Evolutionary conservation across 2,888 invertebrate genomes (phyloP), one percentile per base, ranked within the genome.

Genomic region (Rosalia funebris): DNA sequence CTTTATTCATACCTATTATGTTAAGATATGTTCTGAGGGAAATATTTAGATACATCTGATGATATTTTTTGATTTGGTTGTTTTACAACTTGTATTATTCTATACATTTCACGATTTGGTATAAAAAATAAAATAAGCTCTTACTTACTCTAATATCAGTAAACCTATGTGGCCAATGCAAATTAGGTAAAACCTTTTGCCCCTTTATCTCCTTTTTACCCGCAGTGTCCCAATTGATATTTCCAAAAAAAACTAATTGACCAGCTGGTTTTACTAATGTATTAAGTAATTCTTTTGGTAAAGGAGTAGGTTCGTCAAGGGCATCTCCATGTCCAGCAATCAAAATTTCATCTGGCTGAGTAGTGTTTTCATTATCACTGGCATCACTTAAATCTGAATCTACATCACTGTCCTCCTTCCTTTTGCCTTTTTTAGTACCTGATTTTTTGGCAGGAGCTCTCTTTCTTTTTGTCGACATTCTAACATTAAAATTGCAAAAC

Each of bases 171-270:
- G 96, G 96, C 31, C 87, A 87, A 84, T 89, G 94, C 19, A 96
- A 82, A 82, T 91, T 92, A 4, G 90, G 91, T 46, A 88, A 86
- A 9, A 86, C 82, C 60, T 87, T 84, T 65, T 87, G 87, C 19
- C 82, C 78, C 74, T 94, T 93, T 48, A 91, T 92, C 41, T 89
- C 88, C 72, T 91, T 89, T 58, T 91, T 88, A 0, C 94, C 95
- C 55, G 91, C 90, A 70, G 92, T 83, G 72, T 96, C 96, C 96
- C 96, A 96, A 72, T 95, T 94, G 0, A 93, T 91, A 71, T 92
- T 88, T 1, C 96, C 96, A 69, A 93, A 89, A 64, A 96, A 87
- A 73, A 96, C 76, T 60, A 96, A 82, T 54, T 88, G 86, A 4
- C 94, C 95, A 0, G 90, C 86, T 0, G 87, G 84, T 77, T 89